Percentiles rank a stretch among this genome's conserved stretches.
These are phyloP conservation scores for Scomberomorus guttatus DNA, from an alignment of 2,797 vertebrate genomes.

Conservation along the genomic window DNA sequence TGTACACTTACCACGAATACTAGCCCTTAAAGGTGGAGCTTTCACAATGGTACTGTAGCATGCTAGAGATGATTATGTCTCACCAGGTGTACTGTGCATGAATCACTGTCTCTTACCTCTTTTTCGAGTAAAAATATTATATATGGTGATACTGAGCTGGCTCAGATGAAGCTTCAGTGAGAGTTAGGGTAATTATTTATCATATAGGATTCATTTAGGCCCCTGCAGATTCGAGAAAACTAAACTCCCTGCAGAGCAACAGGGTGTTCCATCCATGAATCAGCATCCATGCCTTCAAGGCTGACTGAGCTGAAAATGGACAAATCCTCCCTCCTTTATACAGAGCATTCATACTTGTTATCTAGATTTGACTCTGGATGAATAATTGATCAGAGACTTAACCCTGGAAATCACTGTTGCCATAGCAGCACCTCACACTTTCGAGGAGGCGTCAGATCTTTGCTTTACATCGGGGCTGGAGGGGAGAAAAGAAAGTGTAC, in stretches of 20 bases:
- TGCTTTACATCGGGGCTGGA: slow-evolving; percentile 21
- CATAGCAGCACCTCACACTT: slow-evolving; percentile 75
- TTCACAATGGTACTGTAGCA: slow-evolving; percentile 38
- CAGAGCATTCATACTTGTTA: slow-evolving; percentile 41
- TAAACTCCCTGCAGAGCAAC: background rate
- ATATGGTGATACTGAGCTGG: slow-evolving; percentile 52
- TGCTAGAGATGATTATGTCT: slow-evolving; percentile 6
- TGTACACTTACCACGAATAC: slow-evolving; percentile 56
- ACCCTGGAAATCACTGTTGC: slow-evolving; percentile 80
- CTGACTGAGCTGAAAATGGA: slow-evolving; percentile 9
- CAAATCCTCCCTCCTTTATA: slow-evolving; percentile 20
- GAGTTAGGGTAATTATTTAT: background rate
- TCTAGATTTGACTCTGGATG: slow-evolving; percentile 68
- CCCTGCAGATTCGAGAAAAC: slow-evolving; percentile 39
- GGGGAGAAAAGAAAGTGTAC: slow-evolving; percentile 20
- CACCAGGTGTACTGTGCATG: background rate
- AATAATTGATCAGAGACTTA: slow-evolving; percentile 78
- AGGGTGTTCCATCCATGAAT: background rate
- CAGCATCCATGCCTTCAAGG: background rate
- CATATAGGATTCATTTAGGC: background rate
- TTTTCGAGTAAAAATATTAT: slow-evolving; percentile 36
- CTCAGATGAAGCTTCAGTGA: slow-evolving; percentile 47
- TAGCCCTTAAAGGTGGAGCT: slow-evolving; percentile 15
- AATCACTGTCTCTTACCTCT: slow-evolving; percentile 67
- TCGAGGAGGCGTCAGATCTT: slow-evolving; percentile 59